Base-by-base conservation (phyloP, 2,888 invertebrate genomes). In the Troides oblongomaculatus region DNA sequence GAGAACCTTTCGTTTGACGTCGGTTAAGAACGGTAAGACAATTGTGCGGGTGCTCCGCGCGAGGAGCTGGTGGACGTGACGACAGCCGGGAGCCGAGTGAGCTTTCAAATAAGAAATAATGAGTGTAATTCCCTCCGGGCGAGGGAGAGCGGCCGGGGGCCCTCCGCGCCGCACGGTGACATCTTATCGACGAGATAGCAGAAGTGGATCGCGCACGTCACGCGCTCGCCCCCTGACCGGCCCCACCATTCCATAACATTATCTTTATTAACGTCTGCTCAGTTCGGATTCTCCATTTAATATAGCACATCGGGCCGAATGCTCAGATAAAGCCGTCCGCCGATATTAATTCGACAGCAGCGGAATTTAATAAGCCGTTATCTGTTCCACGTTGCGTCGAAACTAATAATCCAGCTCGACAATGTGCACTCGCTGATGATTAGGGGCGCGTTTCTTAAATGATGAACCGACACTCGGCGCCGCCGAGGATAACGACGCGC, bases 301-400 rank as follows among this genome's bases (percentile, higher is more conserved):
- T 89, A 88, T 83, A 77, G 75, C 80, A 79, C 78, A 81, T 80
- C 79, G 76, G 81, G 79, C 78, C 78, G 76, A 84, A 87, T 84
- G 81, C 77, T 77, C 75, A 81, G 88, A 88, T 89, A 89, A 86
- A 77, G 85, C 76, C 78, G 74, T 79, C 77, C 79, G 75, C 75
- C 74, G 77, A 83, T 87, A 87, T 84, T 84, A 84, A 84, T 82
- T 83, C 76, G 78, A 82, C 79, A 81, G 79, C 77, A 81, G 78
- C 82, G 81, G 85, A 89, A 87, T 87, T 89, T 90, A 91, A 90
- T 91, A 89, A 87, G 84, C 81, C 79, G 74, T 83, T 91, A 91
- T 90, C 90, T 75, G 75, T 82, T 77, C 83, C 86, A 86, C 83
- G 84, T 81, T 80, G 80, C 83, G 81, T 79, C 80, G 77, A 79